phyloP scores from a whole-genome alignment of 2,113 vertebrate genomes.

The Corydoras maculifer region DNA sequence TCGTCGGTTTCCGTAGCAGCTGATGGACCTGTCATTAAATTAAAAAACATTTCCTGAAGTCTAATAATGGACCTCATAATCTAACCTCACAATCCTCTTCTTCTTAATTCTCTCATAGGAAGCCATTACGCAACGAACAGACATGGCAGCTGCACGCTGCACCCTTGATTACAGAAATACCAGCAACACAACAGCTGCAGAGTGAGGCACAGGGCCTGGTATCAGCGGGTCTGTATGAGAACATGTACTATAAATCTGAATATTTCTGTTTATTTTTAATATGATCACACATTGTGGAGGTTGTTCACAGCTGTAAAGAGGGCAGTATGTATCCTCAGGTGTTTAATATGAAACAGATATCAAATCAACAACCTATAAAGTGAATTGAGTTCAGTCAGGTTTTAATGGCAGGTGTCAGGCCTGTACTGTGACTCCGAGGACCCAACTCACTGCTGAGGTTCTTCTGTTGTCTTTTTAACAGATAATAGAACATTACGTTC shows the following conservation, averaged over 20 bases:
- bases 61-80: neutral
- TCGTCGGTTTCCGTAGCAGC: neutral
- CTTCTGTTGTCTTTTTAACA: too few relatives aligned
- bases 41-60: neutral
- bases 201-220: conserved; percentile 63
- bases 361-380: too few relatives aligned
- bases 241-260: too few relatives aligned
- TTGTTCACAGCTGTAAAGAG: too few relatives aligned
- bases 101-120: conserved; percentile 48
- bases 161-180: conserved; percentile 75
- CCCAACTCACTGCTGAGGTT: too few relatives aligned
- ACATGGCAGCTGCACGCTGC: conserved; percentile 69
- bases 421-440: too few relatives aligned
- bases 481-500: too few relatives aligned
- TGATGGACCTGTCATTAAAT: neutral
- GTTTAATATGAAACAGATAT: too few relatives aligned
- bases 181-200: conserved; percentile 73
- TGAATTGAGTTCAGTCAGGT: too few relatives aligned
- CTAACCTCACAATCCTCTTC: neutral
- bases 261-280: too few relatives aligned
- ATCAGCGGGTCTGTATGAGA: conserved; percentile 61
- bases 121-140: conserved; percentile 61
- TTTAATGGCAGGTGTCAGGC: too few relatives aligned
- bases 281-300: neutral
- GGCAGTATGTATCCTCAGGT: too few relatives aligned